Base-by-base conservation (phyloP, 2,113 vertebrate genomes). In the Calyptomena viridis region DNA sequence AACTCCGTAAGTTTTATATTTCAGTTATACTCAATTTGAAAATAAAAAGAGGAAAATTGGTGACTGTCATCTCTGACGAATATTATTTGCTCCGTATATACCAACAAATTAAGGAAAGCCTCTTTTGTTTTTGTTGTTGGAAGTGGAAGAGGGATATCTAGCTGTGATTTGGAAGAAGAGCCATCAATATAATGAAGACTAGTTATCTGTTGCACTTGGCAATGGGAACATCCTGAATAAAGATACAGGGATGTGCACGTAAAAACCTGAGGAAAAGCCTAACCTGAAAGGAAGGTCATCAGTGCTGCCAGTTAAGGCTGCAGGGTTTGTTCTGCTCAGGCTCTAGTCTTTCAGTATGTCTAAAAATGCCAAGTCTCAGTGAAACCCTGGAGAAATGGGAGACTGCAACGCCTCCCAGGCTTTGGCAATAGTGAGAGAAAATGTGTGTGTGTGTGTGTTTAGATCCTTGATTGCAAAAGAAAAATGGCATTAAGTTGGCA, bases 401-500 rank as follows among this genome's bases (percentile, higher is more conserved):
- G 91, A 82, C 59, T 85, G 87, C 60, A 85, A 89, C 40, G 82
- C 1, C 40, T 62, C 62, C 53, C 35, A 55, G 95, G 95, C 94
- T 87, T 96, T 96, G 95, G 95, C 94, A 96, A 33, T 66, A 49
- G 75, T 52, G 67, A 71, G 0, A 96, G 80, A 94, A 95, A 89
- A 77, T 31, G 22, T 67, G 50, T 83, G 37, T 69, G 35, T 93
- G 30, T 66, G 37, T 83, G 37, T 69, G 35, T 87, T 94, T 84
- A 87, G 76, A 92, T 88, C 84, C 69, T 68, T 81, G 82, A 95
- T 52, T 94, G 87, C 90, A 96, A 93, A 94, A 96, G 49, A 87
- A 86, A 94, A 94, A 93, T 67, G 84, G 90, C 88, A 91, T 90
- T 72, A 90, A 89, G 69, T 94, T 95, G 93, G 95, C 94, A 97